These are phyloP conservation scores for Acleris emargana DNA, from an alignment of 2,888 invertebrate species.

Conservation along the genomic window DNA sequence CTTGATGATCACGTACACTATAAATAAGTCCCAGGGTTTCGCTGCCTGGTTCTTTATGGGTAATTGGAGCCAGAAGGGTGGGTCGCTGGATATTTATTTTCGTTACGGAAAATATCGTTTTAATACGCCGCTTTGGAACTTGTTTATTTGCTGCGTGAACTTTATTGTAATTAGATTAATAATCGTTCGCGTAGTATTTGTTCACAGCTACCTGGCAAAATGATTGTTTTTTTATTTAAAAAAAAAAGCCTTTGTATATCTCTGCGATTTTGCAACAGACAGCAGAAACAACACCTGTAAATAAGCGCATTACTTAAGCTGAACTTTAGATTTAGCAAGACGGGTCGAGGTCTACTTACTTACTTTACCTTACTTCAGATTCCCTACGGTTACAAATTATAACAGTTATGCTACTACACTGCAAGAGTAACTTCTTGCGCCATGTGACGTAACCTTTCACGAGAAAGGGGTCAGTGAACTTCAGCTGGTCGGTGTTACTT, in stretches of 20 bases:
- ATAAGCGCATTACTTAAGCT: too few species aligned
- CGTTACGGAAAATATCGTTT: slow-evolving; percentile 17
- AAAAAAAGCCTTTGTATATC: too few species aligned
- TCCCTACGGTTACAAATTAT: too few species aligned
- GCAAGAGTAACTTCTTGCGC: slow-evolving; percentile 4
- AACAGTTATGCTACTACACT: not conserved
- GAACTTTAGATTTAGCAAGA: too few species aligned
- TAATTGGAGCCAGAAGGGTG: slow-evolving; percentile 28
- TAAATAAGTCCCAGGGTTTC: slow-evolving; percentile 27
- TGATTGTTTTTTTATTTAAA: too few species aligned
- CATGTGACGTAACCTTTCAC: slow-evolving; percentile 21
- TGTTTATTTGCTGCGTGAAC: not conserved
- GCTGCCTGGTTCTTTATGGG: slow-evolving; percentile 20
- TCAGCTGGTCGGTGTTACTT: slow-evolving; percentile 25
- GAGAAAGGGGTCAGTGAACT: slow-evolving; percentile 21
- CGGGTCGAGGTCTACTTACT: too few species aligned
- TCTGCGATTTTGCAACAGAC: too few species aligned
- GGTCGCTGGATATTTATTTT: slow-evolving; percentile 19
- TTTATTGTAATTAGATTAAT: too few species aligned
- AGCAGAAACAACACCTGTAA: too few species aligned
- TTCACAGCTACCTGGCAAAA: too few species aligned
- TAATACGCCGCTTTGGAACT: slow-evolving; percentile 1
- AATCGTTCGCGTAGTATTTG: too few species aligned
- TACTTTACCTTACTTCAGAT: too few species aligned
- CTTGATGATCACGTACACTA: slow-evolving; percentile 23